These are phyloP conservation scores for Alces alces DNA, from an alignment of 2,113 vertebrate genomes.

Conservation along the genomic window DNA sequence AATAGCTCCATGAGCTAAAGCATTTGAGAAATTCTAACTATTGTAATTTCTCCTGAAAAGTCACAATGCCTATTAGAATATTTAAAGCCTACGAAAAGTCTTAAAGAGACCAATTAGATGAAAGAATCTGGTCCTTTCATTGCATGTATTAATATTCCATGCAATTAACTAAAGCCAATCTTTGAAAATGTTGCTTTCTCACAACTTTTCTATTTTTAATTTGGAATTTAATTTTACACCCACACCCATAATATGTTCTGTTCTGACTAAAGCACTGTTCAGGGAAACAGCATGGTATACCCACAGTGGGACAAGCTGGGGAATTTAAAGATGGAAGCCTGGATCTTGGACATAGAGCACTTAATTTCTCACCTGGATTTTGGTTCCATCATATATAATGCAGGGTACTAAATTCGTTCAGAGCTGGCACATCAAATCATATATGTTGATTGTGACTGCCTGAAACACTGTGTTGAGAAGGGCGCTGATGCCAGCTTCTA, in stretches of 20 bases:
- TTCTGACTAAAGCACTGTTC: neutral
- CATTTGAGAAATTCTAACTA: neutral
- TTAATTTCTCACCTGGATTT: neutral
- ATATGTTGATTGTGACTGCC: neutral
- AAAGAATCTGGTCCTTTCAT: neutral
- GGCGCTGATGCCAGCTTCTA: neutral
- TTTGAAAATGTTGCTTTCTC: neutral
- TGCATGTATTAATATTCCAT: neutral
- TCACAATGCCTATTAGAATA: neutral
- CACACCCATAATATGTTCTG: neutral
- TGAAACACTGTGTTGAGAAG: neutral
- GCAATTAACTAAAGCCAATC: neutral
- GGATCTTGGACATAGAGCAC: neutral
- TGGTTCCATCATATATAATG: neutral
- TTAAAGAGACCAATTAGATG: neutral
- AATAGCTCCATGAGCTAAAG: neutral
- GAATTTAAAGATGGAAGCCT: neutral
- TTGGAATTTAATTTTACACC: neutral
- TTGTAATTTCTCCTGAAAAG: neutral
- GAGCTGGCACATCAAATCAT: neutral
- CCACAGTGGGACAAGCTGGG: neutral
- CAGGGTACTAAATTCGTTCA: neutral
- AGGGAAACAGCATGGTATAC: neutral
- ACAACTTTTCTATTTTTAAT: neutral
- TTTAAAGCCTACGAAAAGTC: neutral